These are phyloP conservation scores for Gallinago nigripennis DNA, from an alignment of 2,797 vertebrate genomes.

Conservation along the genomic window DNA sequence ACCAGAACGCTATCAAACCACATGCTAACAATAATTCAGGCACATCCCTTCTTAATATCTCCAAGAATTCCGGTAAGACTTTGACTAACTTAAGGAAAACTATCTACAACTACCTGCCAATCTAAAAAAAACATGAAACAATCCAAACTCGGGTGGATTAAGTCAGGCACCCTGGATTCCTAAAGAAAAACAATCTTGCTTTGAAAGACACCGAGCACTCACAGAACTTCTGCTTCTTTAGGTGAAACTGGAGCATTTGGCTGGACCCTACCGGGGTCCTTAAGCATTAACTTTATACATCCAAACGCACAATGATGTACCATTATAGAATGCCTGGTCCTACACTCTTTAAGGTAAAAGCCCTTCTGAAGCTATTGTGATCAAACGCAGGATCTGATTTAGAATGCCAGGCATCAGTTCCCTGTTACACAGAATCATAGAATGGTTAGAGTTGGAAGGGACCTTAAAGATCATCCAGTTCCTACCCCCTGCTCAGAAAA, in stretches of 20 bases:
- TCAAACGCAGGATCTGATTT: neutral
- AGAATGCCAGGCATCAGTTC: neutral
- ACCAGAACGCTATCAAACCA: neutral
- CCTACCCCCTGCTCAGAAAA: neutral
- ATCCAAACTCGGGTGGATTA: neutral
- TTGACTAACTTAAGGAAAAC: neutral
- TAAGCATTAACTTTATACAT: neutral
- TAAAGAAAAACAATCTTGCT: neutral
- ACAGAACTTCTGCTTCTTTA: neutral
- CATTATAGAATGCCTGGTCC: neutral
- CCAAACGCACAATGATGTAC: neutral
- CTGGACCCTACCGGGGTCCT: neutral
- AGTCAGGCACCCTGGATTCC: neutral
- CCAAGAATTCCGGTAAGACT: neutral
- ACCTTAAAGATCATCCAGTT: too few species aligned
- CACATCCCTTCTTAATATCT: neutral
- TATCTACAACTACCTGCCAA: neutral
- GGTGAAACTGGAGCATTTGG: neutral
- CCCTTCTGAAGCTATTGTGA: neutral
- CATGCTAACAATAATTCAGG: accelerated
- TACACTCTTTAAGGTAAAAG: neutral
- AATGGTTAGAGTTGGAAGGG: too few species aligned
- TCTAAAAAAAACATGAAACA: neutral
- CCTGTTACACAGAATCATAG: neutral
- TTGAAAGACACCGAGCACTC: neutral